A percentile compares a stretch with the other conserved stretches of the same genome.
Conservation (phyloP, 1,140 invertebrate species). For the Geopemphigus sp. region DNA sequence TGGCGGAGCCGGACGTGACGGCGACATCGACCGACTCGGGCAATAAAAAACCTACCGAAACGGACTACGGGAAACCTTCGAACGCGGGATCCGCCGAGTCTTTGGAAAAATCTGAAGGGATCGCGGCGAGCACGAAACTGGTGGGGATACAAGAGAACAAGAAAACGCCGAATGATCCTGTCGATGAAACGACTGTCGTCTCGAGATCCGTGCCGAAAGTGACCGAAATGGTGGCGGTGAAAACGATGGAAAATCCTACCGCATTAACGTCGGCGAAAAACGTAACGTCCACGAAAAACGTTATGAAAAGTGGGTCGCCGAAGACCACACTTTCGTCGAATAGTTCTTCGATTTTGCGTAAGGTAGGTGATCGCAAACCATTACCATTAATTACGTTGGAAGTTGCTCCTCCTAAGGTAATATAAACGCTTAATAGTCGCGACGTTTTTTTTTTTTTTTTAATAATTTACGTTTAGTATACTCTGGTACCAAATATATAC, state of each 20-base stretch:
- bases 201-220: not conserved
- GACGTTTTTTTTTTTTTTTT: not conserved
- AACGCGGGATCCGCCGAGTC: not conserved
- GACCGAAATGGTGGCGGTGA: not conserved
- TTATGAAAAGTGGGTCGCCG: not conserved
- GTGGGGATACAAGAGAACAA: not conserved
- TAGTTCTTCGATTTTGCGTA: slow-evolving; percentile 2
- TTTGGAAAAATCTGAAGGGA: not conserved
- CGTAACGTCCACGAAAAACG: not conserved
- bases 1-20: not conserved
- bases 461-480: too few relatives aligned
- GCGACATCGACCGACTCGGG: not conserved
- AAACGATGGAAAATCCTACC: not conserved
- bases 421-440: not conserved
- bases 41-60: not conserved
- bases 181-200: too few relatives aligned
- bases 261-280: not conserved
- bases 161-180: not conserved
- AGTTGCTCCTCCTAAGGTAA: not conserved
- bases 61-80: not conserved
- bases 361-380: slow-evolving; percentile 32
- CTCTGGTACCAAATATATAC: too few relatives aligned
- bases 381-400: not conserved
- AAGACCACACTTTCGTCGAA: not conserved
- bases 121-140: not conserved